Evolutionary conservation across 2,113 vertebrate genomes (phyloP).

Genomic region (Rissa tridactyla): DNA sequence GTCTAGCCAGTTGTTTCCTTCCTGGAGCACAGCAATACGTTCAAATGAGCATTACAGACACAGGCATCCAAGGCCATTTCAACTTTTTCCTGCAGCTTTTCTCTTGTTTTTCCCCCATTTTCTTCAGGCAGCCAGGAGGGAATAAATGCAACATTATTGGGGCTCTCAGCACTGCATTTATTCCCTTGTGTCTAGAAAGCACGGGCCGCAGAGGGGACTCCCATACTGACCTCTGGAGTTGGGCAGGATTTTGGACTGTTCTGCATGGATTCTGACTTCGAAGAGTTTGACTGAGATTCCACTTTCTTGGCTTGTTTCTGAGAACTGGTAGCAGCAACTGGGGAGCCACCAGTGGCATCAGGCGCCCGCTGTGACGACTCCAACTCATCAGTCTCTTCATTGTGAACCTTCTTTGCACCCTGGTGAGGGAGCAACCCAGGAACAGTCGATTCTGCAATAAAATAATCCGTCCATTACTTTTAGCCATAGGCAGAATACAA

Average conservation of each 20-base stretch:
- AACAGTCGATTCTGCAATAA: constrained; percentile 29
- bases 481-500: background rate
- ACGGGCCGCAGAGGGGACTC: background rate
- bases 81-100: background rate
- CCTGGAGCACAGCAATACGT: background rate
- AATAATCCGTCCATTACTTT: background rate
- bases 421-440: background rate
- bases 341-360: background rate
- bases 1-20: background rate
- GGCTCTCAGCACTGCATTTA: background rate
- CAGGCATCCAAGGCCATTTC: background rate
- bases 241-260: constrained; percentile 92
- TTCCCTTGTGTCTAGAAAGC: background rate
- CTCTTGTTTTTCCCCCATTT: background rate
- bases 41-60: background rate
- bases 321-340: background rate
- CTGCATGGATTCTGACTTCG: constrained; percentile 82
- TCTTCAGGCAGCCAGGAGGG: background rate
- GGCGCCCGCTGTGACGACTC: accelerated
- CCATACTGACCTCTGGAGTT: constrained; percentile 87
- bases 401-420: background rate
- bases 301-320: constrained; percentile 65
- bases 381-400: background rate
- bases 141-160: background rate
- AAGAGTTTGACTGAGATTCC: constrained; percentile 75